These are phyloP conservation scores for Griposia aprilina DNA, from an alignment of 2,888 invertebrate species.

Conservation along the genomic window DNA sequence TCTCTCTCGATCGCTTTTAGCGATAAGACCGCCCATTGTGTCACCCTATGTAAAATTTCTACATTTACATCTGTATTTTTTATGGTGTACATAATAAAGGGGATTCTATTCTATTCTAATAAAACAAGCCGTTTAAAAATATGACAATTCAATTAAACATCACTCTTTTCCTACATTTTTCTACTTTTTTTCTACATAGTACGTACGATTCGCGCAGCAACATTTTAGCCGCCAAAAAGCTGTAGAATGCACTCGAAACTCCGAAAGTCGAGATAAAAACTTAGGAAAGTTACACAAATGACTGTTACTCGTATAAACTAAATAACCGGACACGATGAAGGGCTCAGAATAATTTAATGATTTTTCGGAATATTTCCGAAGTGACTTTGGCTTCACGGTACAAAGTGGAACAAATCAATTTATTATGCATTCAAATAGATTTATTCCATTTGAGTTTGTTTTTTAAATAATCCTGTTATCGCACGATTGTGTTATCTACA, in stretches of 20 bases:
- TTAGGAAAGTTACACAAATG: slow-evolving; percentile 77
- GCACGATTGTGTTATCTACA: not conserved
- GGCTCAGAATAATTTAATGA: slow-evolving; percentile 54
- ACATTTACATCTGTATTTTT: too few species aligned
- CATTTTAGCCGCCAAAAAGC: slow-evolving; percentile 74
- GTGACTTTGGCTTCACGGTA: slow-evolving; percentile 43
- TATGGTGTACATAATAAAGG: too few species aligned
- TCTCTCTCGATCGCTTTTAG: too few species aligned
- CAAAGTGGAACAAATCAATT: slow-evolving; percentile 58
- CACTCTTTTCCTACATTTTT: too few species aligned
- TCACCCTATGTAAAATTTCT: too few species aligned
- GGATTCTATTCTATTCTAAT: too few species aligned
- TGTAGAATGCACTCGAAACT: slow-evolving; percentile 74
- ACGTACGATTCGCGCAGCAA: slow-evolving; percentile 54
- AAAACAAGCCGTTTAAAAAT: not conserved
- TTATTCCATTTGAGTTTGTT: slow-evolving; percentile 29
- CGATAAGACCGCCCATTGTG: too few species aligned
- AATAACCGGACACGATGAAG: slow-evolving; percentile 61
- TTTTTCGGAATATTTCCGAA: slow-evolving; percentile 50
- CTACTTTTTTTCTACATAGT: not conserved
- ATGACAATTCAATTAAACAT: not conserved
- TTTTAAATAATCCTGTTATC: slow-evolving; percentile 17
- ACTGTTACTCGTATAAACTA: slow-evolving; percentile 69
- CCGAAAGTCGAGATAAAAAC: slow-evolving; percentile 70
- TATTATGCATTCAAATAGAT: slow-evolving; percentile 42